Percentiles rank a stretch among this genome's conserved stretches.
These are phyloP conservation scores for Saccopteryx leptura DNA, from an alignment of 2,113 vertebrate genomes.

Conservation along the genomic window DNA sequence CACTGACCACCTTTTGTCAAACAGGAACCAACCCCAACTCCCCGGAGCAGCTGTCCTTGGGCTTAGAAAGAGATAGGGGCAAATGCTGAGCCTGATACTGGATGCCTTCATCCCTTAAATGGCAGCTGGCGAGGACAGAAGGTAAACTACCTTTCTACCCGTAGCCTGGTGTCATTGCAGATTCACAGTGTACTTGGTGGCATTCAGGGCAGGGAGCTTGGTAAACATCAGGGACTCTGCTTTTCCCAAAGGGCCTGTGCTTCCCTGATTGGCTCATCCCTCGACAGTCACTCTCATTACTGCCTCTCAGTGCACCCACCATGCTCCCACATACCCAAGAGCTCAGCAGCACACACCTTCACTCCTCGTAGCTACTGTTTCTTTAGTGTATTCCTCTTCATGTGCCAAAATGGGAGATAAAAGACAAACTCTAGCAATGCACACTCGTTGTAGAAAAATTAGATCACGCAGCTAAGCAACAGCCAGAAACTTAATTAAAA, in stretches of 20 bases:
- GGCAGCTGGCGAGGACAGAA: neutral
- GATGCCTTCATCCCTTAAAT: neutral
- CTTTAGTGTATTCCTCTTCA: neutral
- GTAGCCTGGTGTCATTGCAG: accelerated
- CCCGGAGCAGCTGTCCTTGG: neutral
- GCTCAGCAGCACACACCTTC: neutral
- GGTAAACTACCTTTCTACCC: neutral
- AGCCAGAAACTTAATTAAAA: constrained; percentile 17
- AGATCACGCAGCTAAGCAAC: neutral
- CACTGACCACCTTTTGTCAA: neutral
- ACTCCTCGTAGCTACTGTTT: neutral
- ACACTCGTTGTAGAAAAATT: neutral
- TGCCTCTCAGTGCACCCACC: neutral
- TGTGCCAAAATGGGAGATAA: neutral
- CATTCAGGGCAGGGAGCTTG: neutral
- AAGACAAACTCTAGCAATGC: neutral
- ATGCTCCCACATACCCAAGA: neutral
- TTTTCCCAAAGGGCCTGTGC: neutral
- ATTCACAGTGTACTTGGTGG: neutral
- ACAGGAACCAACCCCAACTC: accelerated
- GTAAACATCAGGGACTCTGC: neutral
- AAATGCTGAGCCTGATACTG: neutral
- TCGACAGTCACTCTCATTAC: neutral
- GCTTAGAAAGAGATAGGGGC: neutral
- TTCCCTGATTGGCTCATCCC: neutral